phyloP scores from a whole-genome alignment of 2,113 vertebrate genomes.

The Struthidea cinerea region DNA sequence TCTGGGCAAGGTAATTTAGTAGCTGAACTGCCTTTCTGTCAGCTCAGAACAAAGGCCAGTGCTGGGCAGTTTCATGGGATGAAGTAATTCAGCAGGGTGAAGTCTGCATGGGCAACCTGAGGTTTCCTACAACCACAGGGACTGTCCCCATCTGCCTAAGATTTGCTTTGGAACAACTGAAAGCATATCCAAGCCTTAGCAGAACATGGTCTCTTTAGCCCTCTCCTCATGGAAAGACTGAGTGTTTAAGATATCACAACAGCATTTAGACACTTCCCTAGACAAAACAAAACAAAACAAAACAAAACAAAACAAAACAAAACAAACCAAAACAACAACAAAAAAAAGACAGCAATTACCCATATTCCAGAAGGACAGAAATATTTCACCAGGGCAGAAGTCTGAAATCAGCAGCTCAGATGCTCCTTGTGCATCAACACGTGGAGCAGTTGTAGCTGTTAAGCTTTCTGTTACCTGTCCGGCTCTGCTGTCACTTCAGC shows the following conservation, averaged over 20 bases:
- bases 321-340: not conserved
- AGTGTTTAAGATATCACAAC: not conserved
- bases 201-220: not conserved
- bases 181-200: not conserved
- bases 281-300: not conserved
- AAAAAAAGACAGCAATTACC: not conserved
- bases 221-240: not conserved
- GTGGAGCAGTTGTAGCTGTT: not conserved
- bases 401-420: not conserved
- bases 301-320: not conserved
- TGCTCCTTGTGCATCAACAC: not conserved
- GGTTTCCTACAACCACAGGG: not conserved
- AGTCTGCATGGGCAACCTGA: not conserved
- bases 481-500: not conserved
- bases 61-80: not conserved
- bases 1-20: not conserved
- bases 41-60: not conserved
- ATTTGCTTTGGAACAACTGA: not conserved
- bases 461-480: not conserved
- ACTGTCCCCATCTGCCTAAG: not conserved
- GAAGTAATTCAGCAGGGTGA: not conserved
- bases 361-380: not conserved
- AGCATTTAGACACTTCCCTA: not conserved
- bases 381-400: not conserved
- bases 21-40: not conserved